Evolutionary conservation across 2,888 invertebrate species (phyloP), one percentile per base, ranked within the genome.

Genomic region (Aplocera efformata): DNA sequence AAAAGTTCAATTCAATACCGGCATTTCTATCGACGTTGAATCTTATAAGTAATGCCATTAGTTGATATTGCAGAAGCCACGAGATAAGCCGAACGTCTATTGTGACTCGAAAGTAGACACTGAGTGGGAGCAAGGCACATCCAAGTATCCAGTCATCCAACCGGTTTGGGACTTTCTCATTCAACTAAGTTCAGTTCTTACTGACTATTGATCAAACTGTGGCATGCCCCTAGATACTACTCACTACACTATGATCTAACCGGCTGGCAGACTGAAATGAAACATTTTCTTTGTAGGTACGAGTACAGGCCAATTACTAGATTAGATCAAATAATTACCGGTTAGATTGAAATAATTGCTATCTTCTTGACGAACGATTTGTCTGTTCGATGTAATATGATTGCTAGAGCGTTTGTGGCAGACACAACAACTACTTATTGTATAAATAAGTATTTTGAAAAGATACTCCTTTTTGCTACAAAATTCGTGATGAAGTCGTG

Each of bases 81-180:
- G 58, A 65, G 70, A 78, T 71, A 80, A 76, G 68, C 70, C 64
- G 13, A 66, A 66, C 58, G 67, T 72, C 79, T 77, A 85, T 86
- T 85, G 84, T 85, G 73, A 80, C 79, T 81, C 81, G 85, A 86
- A 88, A 88, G 86, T 85, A 81, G 83, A 79, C 80, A 73, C 72
- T 66, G 62, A 67, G 72, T 73, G 69, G 77, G 74, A 77, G 78
- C 31, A 22, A 13, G 25, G 34, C 32, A 36, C 39, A 32, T 35
- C 29, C 33, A 37, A 42, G 36, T 31, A 45, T 17, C 36, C 67
- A 51, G 53, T 39, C 43, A 55, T 57, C 65, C 65, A 72, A 86
- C 88, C 86, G 88, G 86, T 86, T 72, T 63, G 66, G 63, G 74
- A 80, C 86, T 86, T 88, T 88, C 88, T 85, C 80, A 82, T 82